Evolutionary conservation across 92 coral and sea anemone species (phyloP).

Genomic region (Parazoanthus atlanticus): DNA sequence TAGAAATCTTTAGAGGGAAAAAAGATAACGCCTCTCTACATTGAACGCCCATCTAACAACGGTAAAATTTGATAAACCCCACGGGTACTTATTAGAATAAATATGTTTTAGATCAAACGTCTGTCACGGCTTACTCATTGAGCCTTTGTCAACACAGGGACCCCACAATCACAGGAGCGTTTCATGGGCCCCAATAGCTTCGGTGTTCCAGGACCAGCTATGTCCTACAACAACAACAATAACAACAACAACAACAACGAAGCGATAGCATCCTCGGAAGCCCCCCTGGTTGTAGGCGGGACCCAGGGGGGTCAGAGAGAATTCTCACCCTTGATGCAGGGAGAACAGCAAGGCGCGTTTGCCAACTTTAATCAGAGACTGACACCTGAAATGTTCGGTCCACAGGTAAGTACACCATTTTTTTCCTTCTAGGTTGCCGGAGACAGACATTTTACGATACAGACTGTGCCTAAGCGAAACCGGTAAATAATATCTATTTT

Average conservation of each 20-base stretch:
- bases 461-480: no score
- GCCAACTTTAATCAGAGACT: slow-evolving; percentile 17
- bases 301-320: slow-evolving; percentile 33
- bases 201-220: neutral
- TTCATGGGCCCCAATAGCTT: neutral
- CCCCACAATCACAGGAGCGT: slow-evolving; percentile 8
- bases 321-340: slow-evolving; percentile 27
- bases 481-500: no score
- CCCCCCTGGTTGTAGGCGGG: slow-evolving; percentile 30
- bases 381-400: slow-evolving; percentile 11
- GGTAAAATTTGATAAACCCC: no score
- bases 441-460: no score
- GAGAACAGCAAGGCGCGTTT: slow-evolving; percentile 35
- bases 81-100: no score
- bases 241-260: slow-evolving; percentile 3
- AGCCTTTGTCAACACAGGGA: neutral
- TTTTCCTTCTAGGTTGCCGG: no score
- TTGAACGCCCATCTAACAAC: no score
- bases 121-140: neutral
- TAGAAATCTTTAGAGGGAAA: no score
- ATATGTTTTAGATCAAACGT: neutral
- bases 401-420: slow-evolving; percentile 12
- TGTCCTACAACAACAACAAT: neutral
- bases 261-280: slow-evolving; percentile 31
- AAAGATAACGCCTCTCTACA: no score